These are phyloP conservation scores for Anguilla obscura DNA, from an alignment of 2,797 vertebrate species.

Conservation along the genomic window DNA sequence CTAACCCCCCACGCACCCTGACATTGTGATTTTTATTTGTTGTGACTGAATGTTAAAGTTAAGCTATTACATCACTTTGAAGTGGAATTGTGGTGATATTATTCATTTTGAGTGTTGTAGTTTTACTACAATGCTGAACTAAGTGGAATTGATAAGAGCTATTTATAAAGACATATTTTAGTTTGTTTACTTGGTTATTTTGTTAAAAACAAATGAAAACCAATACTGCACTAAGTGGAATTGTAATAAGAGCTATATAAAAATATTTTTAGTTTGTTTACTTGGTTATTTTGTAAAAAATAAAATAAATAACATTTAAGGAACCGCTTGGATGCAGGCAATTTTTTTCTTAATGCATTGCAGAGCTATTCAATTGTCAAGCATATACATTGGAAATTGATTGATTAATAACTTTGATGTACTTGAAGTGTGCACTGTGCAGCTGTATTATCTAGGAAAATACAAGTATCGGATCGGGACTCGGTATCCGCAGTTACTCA, in stretches of 20 bases:
- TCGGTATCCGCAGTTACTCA: background rate
- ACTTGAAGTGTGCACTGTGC: background rate
- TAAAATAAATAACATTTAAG: background rate
- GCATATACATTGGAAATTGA: conserved; percentile 1
- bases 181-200: no score
- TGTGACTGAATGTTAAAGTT: no score
- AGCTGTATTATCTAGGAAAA: no score
- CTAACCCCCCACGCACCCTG: no score
- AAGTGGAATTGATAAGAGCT: background rate
- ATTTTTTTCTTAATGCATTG: background rate
- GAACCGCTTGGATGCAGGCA: background rate
- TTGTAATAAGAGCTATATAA: background rate
- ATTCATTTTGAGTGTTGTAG: no score
- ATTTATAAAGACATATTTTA: no score
- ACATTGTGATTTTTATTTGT: no score
- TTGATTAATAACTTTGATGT: conserved; percentile 3
- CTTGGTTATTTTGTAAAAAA: no score
- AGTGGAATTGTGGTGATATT: no score
- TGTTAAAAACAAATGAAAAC: no score
- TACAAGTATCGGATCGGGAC: background rate
- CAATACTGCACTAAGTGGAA: no score
- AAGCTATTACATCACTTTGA: no score
- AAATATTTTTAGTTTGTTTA: background rate
- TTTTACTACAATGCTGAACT: background rate
- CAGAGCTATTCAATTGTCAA: background rate